Conservation (phyloP, 2,888 invertebrate species). For the Papilio elwesi region DNA sequence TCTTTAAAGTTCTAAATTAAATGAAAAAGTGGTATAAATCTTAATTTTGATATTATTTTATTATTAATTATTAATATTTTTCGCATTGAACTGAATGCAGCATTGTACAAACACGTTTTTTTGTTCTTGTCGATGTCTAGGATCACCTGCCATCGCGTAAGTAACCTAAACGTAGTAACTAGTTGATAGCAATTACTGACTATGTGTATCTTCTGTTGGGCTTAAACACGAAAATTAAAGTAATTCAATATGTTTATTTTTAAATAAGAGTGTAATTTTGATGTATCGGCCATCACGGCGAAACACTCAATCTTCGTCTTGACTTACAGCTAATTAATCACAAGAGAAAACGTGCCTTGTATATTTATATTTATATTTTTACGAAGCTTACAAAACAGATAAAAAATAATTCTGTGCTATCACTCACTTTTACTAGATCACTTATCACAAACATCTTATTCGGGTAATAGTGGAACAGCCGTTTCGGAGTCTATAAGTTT, state of each 20-base stretch:
- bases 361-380: conserved; percentile 53
- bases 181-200: too few relatives aligned
- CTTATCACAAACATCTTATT: conserved; percentile 47
- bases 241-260: conserved; percentile 2
- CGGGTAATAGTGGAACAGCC: conserved; percentile 22
- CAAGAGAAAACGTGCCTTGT: conserved; percentile 61
- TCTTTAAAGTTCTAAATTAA: too few relatives aligned
- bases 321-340: conserved; percentile 62
- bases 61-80: too few relatives aligned
- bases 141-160: too few relatives aligned
- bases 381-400: conserved; percentile 46
- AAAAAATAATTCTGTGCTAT: conserved; percentile 47
- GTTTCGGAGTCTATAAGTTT: too few relatives aligned
- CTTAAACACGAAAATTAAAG: background rate
- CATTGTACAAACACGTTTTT: too few relatives aligned
- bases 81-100: too few relatives aligned
- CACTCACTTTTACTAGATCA: conserved; percentile 49
- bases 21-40: too few relatives aligned
- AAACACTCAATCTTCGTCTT: conserved; percentile 64
- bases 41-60: too few relatives aligned
- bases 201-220: background rate
- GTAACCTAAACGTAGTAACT: too few relatives aligned
- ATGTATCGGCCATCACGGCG: conserved; percentile 36
- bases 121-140: too few relatives aligned
- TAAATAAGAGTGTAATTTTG: conserved; percentile 33